These are phyloP conservation scores for Euura lappo DNA, from an alignment of 1,140 invertebrate species.

Conservation along the genomic window DNA sequence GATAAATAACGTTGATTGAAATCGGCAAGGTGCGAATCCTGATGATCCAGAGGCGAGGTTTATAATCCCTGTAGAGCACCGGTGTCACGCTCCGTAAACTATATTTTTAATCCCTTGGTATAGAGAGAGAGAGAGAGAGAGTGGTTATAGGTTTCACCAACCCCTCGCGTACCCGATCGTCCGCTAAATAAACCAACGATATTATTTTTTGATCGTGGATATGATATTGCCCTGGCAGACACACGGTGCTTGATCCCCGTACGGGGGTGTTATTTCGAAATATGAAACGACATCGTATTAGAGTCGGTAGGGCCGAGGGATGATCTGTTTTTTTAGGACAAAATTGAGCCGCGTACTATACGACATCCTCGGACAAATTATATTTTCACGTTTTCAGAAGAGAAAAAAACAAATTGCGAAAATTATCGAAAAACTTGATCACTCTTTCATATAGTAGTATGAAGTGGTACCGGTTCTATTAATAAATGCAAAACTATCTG, in stretches of 20 bases:
- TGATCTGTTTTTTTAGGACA: conserved; percentile 42
- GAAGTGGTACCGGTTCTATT: conserved; percentile 2
- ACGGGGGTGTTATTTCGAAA: neutral
- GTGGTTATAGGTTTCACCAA: no score
- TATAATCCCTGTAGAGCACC: neutral
- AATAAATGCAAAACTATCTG: conserved; percentile 29
- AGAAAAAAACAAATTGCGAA: neutral
- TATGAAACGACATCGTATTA: conserved; percentile 4
- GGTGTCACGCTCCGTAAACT: conserved; percentile 51
- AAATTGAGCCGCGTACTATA: conserved; percentile 32
- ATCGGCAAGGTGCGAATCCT: conserved; percentile 3
- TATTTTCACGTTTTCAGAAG: neutral
- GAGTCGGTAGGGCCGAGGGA: conserved; percentile 12
- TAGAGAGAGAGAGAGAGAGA: no score
- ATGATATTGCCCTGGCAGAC: neutral
- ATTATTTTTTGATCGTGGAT: conserved; percentile 55
- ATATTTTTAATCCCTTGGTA: conserved; percentile 54
- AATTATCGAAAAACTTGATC: no score
- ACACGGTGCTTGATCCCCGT: neutral
- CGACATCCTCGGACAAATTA: neutral
- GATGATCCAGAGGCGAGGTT: neutral
- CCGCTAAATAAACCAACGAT: conserved; percentile 55
- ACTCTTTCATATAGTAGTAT: neutral
- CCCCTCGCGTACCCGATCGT: conserved; percentile 25
- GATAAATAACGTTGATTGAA: neutral